Conservation (phyloP, 2,888 invertebrate genomes). For the Digitonthophagus gazella region DNA sequence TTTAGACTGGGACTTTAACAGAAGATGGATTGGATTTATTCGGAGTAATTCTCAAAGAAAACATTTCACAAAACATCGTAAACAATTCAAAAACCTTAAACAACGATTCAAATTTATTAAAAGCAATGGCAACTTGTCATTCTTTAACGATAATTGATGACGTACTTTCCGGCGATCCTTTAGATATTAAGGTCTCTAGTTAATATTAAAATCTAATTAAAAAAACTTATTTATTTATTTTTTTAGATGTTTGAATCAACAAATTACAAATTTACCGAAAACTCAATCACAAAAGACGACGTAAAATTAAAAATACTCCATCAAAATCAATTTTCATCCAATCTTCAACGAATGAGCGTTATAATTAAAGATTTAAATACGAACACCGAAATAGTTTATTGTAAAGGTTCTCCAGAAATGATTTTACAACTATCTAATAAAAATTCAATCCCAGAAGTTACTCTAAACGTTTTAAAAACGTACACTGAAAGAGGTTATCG, state of each 20-base stretch:
- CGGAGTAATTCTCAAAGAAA: constrained; percentile 73
- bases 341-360: constrained; percentile 86
- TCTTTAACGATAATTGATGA: constrained; percentile 86
- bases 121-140: constrained; percentile 91
- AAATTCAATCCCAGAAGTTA: constrained; percentile 74
- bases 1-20: constrained; percentile 89
- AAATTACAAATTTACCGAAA: constrained; percentile 66
- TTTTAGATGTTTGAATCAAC: constrained; percentile 90
- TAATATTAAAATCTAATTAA: not conserved
- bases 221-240: constrained; percentile 19
- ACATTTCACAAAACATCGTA: constrained; percentile 37
- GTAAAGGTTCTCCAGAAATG: constrained; percentile 94
- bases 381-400: constrained; percentile 74
- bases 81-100: constrained; percentile 37
- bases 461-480: constrained; percentile 68
- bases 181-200: constrained; percentile 75
- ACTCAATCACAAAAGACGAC: not conserved
- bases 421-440: constrained; percentile 71
- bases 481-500: constrained; percentile 91
- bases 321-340: constrained; percentile 80
- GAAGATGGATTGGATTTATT: constrained; percentile 96
- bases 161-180: constrained; percentile 85
- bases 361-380: constrained; percentile 72
- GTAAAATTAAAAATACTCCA: constrained; percentile 63
- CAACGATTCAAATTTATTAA: constrained; percentile 37